Conservation (phyloP, 2,113 vertebrate species). For the Circaetus gallicus region DNA sequence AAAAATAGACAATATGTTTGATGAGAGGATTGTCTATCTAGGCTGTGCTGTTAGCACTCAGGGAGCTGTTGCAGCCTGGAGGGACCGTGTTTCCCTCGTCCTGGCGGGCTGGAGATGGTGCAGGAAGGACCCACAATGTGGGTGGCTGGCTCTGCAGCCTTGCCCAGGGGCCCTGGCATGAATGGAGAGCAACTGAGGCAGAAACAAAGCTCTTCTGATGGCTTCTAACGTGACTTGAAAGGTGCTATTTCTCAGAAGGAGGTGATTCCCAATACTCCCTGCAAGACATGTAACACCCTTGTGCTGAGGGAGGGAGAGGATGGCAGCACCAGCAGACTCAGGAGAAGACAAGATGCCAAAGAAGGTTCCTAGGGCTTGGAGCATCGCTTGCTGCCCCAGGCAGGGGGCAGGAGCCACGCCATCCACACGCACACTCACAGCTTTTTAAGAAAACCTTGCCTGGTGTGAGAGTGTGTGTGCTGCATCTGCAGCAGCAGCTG, state of each 20-base stretch:
- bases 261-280: background rate
- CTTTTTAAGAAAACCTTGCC: background rate
- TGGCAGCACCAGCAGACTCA: background rate
- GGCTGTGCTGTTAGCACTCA: background rate
- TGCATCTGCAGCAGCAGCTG: background rate
- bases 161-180: background rate
- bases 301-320: background rate
- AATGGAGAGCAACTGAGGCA: fast-evolving
- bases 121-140: background rate
- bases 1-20: background rate
- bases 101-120: background rate
- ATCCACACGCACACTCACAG: fast-evolving
- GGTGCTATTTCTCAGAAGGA: background rate
- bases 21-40: background rate
- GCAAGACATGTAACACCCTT: background rate
- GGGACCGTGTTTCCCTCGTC: background rate
- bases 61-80: background rate
- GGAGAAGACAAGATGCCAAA: background rate
- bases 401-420: fast-evolving
- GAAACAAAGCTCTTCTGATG: background rate
- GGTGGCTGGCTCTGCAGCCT: background rate
- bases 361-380: background rate
- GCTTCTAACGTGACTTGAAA: background rate
- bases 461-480: fast-evolving
- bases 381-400: background rate